Evolutionary conservation across 2,113 vertebrate genomes (phyloP), one percentile per base, ranked within the genome.

Genomic region (Neofelis nebulosa): DNA sequence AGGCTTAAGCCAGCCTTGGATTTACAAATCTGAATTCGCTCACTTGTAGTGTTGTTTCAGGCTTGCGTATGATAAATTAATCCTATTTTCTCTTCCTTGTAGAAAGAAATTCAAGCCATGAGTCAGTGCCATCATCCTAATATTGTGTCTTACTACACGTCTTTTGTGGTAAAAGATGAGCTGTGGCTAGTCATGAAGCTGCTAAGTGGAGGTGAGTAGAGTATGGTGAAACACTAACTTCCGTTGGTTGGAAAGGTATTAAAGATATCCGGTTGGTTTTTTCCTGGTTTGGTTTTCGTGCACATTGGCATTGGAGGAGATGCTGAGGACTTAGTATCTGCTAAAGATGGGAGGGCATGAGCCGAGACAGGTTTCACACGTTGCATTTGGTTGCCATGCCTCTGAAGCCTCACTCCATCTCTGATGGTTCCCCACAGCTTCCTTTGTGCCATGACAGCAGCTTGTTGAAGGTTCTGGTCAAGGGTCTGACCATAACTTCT

Each of bases 81-180:
- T 78, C 94, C 66, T 95, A 14, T 89, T 97, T 95, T 97, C 45
- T 98, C 87, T 89, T 98, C 69, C 97, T 95, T 98, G 95, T 98
- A 99, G 99, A 99, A 99, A 99, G 99, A 99, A 99, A 99, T 99
- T 98, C 99, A 99, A 99, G 99, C 99, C 27, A 99, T 99, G 99
- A 99, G 99, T 97, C 99, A 99, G 98, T 99, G 99, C 98, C 99
- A 99, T 98, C 99, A 99, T 95, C 99, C 99, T 38, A 99, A 99
- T 98, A 99, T 99, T 65, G 99, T 99, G 91, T 99, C 99, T 95
- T 99, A 99, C 98, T 99, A 99, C 97, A 99, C 99, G 2, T 99
- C 99, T 0, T 99, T 99, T 41, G 99, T 99, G 98, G 99, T 99
- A 96, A 99, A 99, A 98, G 99, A 99, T 98, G 99, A 99, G 94